Evolutionary conservation across 2,113 vertebrate species (phyloP).

Genomic region (Thomomys bottae): DNA sequence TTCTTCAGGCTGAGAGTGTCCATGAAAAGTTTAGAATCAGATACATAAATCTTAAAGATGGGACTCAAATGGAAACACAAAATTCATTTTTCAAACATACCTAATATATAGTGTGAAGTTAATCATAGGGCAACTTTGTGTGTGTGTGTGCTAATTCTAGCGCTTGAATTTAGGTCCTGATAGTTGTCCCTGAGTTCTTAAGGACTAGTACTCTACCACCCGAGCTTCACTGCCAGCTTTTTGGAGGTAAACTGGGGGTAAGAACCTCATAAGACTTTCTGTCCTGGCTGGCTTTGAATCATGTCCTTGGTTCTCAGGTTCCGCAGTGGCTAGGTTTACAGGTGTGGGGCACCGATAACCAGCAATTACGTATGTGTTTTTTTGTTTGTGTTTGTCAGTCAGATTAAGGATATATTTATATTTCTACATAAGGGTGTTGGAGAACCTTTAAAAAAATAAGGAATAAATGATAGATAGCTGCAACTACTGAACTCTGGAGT

Average conservation of each 20-base stretch:
- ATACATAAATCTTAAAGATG: background rate
- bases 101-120: background rate
- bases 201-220: no score
- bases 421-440: background rate
- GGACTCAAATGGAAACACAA: background rate
- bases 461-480: background rate
- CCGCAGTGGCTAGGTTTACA: no score
- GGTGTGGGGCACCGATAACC: no score
- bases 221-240: no score
- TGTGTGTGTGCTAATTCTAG: background rate
- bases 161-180: background rate
- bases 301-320: no score
- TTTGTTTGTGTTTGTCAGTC: slow-evolving; percentile 13
- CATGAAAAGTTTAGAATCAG: background rate
- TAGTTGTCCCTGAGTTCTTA: no score
- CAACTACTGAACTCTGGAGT: background rate
- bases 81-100: background rate
- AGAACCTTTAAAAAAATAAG: slow-evolving; percentile 9
- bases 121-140: background rate
- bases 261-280: no score
- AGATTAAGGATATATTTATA: background rate
- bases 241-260: no score
- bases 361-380: no score
- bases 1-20: background rate
- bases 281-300: no score